Percentiles rank a stretch among this genome's conserved stretches.
Conservation (phyloP, 2,113 vertebrate genomes). For the Zeus faber region DNA sequence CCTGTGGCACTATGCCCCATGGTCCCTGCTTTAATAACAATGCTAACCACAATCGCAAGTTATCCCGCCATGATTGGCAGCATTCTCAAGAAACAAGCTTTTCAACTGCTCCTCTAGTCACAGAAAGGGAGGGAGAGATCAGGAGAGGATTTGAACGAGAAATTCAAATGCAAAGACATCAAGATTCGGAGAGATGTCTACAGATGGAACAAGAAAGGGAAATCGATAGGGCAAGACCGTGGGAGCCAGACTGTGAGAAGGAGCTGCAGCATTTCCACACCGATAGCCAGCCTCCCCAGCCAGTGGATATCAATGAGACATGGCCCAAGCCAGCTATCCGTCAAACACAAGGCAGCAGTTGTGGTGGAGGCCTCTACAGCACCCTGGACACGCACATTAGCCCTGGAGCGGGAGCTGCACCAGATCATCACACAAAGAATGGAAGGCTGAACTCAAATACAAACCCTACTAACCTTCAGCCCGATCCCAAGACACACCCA, state of each 20-base stretch:
- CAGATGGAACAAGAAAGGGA: constrained; percentile 50
- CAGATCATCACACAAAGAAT: constrained; percentile 38
- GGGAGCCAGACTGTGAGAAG: constrained; percentile 34
- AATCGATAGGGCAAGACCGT: constrained; percentile 36
- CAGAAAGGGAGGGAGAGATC: constrained; percentile 49
- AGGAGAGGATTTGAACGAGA: constrained; percentile 44
- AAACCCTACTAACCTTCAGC: constrained; percentile 39
- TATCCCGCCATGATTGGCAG: constrained; percentile 47
- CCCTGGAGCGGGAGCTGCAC: not conserved
- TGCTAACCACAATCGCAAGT: constrained; percentile 33
- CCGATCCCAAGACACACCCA: constrained; percentile 28
- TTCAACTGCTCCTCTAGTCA: constrained; percentile 43
- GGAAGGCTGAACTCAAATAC: constrained; percentile 16
- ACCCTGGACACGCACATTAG: constrained; percentile 67
- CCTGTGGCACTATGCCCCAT: constrained; percentile 34
- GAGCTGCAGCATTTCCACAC: constrained; percentile 57
- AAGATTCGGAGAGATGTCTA: constrained; percentile 16
- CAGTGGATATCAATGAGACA: constrained; percentile 72
- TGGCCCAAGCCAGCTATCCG: constrained; percentile 74
- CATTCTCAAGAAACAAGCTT: constrained; percentile 52
- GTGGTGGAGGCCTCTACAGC: constrained; percentile 67
- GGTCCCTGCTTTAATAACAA: constrained; percentile 48
- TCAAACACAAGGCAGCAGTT: constrained; percentile 38
- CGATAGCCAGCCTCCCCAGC: constrained; percentile 53
- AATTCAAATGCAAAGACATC: not conserved